Evolutionary conservation across 1,140 invertebrate species (phyloP), one percentile per base, ranked within the genome.

Genomic region (Planococcus citri): DNA sequence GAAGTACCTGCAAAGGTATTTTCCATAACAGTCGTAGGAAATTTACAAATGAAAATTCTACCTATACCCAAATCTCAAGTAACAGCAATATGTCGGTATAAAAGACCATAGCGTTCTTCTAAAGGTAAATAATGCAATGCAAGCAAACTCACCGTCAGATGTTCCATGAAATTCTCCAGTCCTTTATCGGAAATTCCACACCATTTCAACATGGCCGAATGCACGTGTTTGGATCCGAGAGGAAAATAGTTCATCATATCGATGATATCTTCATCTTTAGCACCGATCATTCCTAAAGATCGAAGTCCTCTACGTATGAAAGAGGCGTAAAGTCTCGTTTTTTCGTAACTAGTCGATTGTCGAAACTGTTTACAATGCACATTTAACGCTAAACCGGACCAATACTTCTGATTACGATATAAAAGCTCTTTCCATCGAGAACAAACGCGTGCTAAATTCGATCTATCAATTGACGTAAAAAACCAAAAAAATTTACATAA

Each of bases 121-220:
- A n/a, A n/a, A n/a, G n/a, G n/a, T n/a, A n/a, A n/a, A n/a, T n/a
- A n/a, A n/a, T n/a, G n/a, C n/a, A n/a, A n/a, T n/a, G 29, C 12
- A 33, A 3, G 29, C 29, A 33, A 33, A 77, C 80, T 80, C 76
- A 89, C 89, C 84, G 91, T 88, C 61, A 91, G 80, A 79, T 92
- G 90, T 80, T 94, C 91, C 69, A 94, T 79, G 17, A 95, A 81
- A 10, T 87, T 84, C 79, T 95, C 92, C 71, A 96, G 79, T 1
- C 91, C 92, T 74, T 88, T 83, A 81, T 96, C 93, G 2, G 89
- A 91, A 75, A 97, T 84, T 72, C 90, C 91, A 71, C 89, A 93
- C 77, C 91, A 92, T 73, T 90, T 83, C 71, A 95, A 81, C 73
- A 87, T 87, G 38, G 95, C 81, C 68, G 88, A 89, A 73, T 90